Conservation (phyloP, 2,113 vertebrate genomes). For the Calyptommatus sinebrachiatus region DNA sequence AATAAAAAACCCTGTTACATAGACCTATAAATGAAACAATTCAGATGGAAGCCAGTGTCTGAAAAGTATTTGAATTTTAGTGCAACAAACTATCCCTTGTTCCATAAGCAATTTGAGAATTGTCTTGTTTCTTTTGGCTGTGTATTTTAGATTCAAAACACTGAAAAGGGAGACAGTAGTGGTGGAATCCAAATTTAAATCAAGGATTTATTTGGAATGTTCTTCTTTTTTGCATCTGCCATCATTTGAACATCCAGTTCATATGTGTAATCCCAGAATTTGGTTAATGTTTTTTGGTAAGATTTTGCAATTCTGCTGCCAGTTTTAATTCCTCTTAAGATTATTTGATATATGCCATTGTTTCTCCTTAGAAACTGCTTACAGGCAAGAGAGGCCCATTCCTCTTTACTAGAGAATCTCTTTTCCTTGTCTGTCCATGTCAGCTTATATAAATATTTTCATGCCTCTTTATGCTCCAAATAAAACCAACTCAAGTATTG, state of each 20-base stretch:
- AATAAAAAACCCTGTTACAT: not conserved
- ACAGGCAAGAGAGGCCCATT: not conserved
- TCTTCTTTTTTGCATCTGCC: not conserved
- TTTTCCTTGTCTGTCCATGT: not conserved
- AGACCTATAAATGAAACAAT: too few relatives aligned
- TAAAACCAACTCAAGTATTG: not conserved
- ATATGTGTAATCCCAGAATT: not conserved
- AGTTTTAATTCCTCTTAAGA: not conserved
- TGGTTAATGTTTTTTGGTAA: not conserved
- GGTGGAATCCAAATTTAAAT: not conserved
- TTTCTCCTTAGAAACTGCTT: not conserved
- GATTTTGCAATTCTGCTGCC: not conserved
- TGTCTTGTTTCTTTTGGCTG: too few relatives aligned
- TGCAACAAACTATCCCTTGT: too few relatives aligned
- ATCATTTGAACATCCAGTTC: not conserved
- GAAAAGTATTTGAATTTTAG: too few relatives aligned
- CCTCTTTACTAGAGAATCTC: not conserved
- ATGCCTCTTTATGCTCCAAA: not conserved
- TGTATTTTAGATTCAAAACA: too few relatives aligned
- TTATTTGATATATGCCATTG: not conserved
- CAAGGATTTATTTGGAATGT: not conserved
- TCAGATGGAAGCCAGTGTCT: too few relatives aligned
- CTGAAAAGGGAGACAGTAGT: not conserved
- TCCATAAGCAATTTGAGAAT: too few relatives aligned
- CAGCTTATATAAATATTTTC: not conserved